These are phyloP conservation scores for Drosophila saltans DNA, from an alignment of 1,140 invertebrate genomes.

Conservation along the genomic window DNA sequence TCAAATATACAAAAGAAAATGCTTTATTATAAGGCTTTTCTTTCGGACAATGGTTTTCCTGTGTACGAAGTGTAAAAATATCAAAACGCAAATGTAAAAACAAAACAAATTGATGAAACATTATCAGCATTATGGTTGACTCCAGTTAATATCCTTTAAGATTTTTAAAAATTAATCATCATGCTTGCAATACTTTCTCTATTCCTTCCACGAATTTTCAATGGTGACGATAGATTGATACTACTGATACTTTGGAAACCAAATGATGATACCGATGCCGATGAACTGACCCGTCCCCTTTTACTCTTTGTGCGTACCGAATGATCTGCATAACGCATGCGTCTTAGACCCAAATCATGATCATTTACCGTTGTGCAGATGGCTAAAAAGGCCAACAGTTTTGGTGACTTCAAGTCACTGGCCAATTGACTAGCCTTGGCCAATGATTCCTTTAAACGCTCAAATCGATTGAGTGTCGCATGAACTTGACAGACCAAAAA, in stretches of 20 bases:
- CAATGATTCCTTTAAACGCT: conserved; percentile 45
- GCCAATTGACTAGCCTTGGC: conserved; percentile 42
- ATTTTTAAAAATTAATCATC: no score
- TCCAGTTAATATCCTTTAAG: no score
- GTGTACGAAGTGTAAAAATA: no score
- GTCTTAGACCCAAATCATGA: conserved; percentile 30
- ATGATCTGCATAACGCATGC: conserved; percentile 2
- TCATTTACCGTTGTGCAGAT: conserved; percentile 51
- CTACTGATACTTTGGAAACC: background rate
- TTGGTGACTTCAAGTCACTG: conserved; percentile 8
- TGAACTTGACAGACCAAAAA: conserved; percentile 63
- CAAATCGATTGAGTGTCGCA: conserved; percentile 42
- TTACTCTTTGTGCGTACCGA: background rate
- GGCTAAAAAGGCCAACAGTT: conserved; percentile 46
- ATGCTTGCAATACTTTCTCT: no score
- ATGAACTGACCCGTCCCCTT: background rate
- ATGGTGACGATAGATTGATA: no score
- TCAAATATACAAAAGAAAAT: no score
- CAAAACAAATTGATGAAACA: no score
- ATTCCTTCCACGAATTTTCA: no score
- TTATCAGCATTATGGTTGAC: no score
- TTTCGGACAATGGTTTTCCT: no score
- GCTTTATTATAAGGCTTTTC: no score
- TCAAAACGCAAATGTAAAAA: no score
- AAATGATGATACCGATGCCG: background rate